Evolutionary conservation across 2,113 vertebrate species (phyloP).

Genomic region (Nerophis ophidion): DNA sequence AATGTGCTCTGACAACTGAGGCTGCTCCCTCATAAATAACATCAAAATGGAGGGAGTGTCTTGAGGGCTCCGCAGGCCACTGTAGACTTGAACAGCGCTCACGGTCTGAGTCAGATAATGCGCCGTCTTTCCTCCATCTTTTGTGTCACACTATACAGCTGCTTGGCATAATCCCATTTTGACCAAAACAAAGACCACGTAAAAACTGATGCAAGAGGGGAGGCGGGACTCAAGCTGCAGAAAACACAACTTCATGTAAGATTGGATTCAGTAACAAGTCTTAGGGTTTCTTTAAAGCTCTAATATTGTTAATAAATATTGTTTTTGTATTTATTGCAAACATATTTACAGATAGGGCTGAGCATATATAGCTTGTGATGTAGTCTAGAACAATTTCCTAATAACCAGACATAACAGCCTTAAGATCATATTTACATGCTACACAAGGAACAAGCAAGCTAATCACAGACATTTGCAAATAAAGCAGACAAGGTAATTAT

Average conservation of each 20-base stretch:
- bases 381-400: too few species aligned
- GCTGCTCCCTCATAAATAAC: slow-evolving; percentile 75
- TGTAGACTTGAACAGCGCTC: slow-evolving; percentile 55
- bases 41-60: slow-evolving; percentile 70
- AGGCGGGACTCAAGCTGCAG: not conserved
- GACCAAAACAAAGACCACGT: slow-evolving; percentile 19
- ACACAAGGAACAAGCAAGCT: too few species aligned
- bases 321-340: too few species aligned
- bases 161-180: slow-evolving; percentile 32
- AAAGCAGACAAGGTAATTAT: not conserved
- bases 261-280: not conserved
- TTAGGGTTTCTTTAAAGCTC: not conserved
- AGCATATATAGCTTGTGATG: too few species aligned
- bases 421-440: too few species aligned
- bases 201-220: not conserved
- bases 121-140: slow-evolving; percentile 46
- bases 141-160: slow-evolving; percentile 52
- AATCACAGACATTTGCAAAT: too few species aligned
- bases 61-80: slow-evolving; percentile 58
- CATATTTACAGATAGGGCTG: too few species aligned
- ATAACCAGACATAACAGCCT: too few species aligned
- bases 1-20: slow-evolving; percentile 73
- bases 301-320: slow-evolving; percentile 9
- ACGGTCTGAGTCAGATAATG: slow-evolving; percentile 50
- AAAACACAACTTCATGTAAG: not conserved